Evolutionary conservation across 1,140 invertebrate genomes (phyloP), one percentile per base, ranked within the genome.

Genomic region (Planococcus citri): DNA sequence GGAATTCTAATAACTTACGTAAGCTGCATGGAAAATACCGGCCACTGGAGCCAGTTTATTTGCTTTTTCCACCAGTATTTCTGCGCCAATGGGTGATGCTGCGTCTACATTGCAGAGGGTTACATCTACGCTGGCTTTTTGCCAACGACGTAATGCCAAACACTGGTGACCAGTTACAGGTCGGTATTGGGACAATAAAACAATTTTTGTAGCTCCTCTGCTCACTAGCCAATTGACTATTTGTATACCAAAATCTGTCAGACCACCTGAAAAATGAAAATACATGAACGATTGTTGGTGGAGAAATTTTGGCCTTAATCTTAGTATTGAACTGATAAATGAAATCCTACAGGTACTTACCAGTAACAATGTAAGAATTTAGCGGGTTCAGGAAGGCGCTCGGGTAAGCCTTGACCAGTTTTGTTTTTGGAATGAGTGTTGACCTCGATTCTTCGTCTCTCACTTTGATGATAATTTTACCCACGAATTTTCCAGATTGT

Each of bases 191-290:
- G 92, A 95, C 9, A 91, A 94, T 0, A 98, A 81, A 21, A 97
- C 83, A 33, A 98, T 80, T 69, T 87, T 84, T 61, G 82, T 87
- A 4, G 91, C 94, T 8, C 95, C 95, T 68, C 94, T 84, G 17
- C 81, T 79, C 4, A 95, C 84, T 74, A 97, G 78, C 94, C 95
- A 98, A 71, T 94, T 84, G n/a, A 88, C 86, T 69, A 98, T 79
- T 80, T 98, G 94, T 22, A 98, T 80, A 64, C 95, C 95, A 79
- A 98, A 95, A 20, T 94, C 95, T 70, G 95, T 95, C 0, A 97
- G 82, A 73, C 95, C 95, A 64, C 95, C 88, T 72, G 84, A 68
- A 68, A 71, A 71, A 71, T 21, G 70, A 74, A 38, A 20, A 69
- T 70, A 20, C 41, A n/a, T n/a, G n/a, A n/a, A n/a, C n/a, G n/a